Base-by-base conservation (phyloP, 2,888 invertebrate genomes). In the Heliconius charithonia region DNA sequence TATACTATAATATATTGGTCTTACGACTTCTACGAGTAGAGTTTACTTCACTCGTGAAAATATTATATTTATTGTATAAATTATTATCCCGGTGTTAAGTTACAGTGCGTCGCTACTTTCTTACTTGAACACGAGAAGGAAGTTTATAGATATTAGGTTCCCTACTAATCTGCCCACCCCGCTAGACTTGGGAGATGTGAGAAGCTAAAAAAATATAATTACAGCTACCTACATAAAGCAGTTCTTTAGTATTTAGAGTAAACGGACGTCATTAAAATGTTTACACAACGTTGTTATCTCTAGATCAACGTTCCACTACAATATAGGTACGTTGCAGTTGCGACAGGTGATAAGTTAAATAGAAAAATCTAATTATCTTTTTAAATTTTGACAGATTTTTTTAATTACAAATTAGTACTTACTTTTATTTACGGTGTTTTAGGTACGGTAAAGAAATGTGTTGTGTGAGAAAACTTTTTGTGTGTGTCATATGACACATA, bases 241-340 rank as follows among this genome's bases (percentile, higher is more conserved):
- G 79, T 79, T 81, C 63, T 32, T 72, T 71, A 71, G 71, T 78
- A 79, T 81, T 83, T 83, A 82, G 82, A 84, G 82, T 84, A 81
- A 85, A 83, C 87, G 87, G 88, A 87, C 86, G 88, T 86, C 84
- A 85, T 88, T 87, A 86, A 78, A 81, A 81, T 25, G 76, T 85
- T 87, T 82, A 76, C 82, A 78, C 81, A 83, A 83, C 69, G 79
- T 80, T 84, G 79, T 80, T 84, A 83, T 82, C 81, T 82, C 74
- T 78, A 69, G 56, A 72, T 56, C 65, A 25, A 22, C 72, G 75
- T 81, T 65, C 66, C 51, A 75, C 79, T 82, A 78, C 79, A 76
- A 74, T 77, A 77, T 63, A 51, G 19, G 19, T 45, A 72, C 37
- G 29, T 76, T 45, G 19, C 25, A 63, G 63, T 27, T 41, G 27